Percentiles rank a stretch among this genome's conserved stretches.
phyloP scores from a whole-genome alignment of 2,888 invertebrate genomes.

The Pseudococcus longispinus region DNA sequence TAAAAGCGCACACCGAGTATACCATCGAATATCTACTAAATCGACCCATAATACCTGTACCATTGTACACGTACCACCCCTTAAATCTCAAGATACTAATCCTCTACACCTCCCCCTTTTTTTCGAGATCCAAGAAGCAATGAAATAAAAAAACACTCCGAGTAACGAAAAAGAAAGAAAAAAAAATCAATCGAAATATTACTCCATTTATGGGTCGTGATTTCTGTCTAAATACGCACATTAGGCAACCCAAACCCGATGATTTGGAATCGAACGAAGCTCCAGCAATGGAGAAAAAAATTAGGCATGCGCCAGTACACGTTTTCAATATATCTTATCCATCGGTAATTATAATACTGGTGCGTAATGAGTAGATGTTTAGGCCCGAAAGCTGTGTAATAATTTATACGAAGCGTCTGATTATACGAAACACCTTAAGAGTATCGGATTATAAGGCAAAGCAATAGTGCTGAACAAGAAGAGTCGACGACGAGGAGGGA shows the following conservation, averaged over 20 bases:
- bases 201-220: neutral
- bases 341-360: conserved; percentile 19
- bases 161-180: neutral
- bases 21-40: neutral
- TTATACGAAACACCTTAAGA: conserved; percentile 25
- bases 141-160: neutral
- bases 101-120: neutral
- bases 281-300: neutral
- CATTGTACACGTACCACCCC: neutral
- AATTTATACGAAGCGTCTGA: conserved; percentile 17
- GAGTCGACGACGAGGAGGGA: neutral
- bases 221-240: neutral
- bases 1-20: neutral
- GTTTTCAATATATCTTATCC: conserved; percentile 22
- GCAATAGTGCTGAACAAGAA: neutral
- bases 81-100: neutral
- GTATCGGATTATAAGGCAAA: neutral
- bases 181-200: neutral
- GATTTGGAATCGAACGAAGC: neutral
- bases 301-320: conserved; percentile 19
- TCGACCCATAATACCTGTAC: neutral
- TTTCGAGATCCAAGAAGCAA: neutral
- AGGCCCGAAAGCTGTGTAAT: conserved; percentile 28
- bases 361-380: conserved; percentile 26
- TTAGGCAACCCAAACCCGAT: neutral